phyloP scores from a whole-genome alignment of 2,797 vertebrate genomes.

The Sylvia borin region DNA sequence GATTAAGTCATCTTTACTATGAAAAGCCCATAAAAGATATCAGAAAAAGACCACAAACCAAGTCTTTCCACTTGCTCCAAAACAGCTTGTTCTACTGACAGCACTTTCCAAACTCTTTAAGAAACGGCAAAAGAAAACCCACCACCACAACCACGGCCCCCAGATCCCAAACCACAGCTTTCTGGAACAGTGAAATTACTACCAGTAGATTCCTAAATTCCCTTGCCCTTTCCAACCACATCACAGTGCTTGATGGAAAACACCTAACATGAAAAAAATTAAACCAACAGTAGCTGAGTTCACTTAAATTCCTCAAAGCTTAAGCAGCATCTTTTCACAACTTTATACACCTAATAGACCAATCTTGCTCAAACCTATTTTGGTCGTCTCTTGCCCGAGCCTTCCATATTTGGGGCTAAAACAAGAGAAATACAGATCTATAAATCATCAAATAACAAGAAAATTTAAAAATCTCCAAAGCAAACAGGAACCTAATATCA shows the following conservation, averaged over 20 bases:
- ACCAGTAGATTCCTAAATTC: not conserved
- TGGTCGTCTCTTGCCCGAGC: not conserved
- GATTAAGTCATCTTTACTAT: not conserved
- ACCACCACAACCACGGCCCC: not conserved
- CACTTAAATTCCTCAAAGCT: not conserved
- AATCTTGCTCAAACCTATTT: not conserved
- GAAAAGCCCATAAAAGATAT: not conserved
- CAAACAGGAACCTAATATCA: not conserved
- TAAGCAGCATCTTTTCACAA: not conserved
- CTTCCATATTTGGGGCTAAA: not conserved
- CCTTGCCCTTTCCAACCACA: not conserved
- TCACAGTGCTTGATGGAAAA: not conserved
- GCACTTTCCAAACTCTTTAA: not conserved
- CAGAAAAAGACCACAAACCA: not conserved
- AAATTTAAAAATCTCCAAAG: not conserved
- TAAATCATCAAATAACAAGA: not conserved
- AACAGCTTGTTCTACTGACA: not conserved
- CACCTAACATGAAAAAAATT: not conserved
- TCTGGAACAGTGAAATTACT: not conserved
- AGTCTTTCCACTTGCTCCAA: not conserved
- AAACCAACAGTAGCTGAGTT: not conserved
- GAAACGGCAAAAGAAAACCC: not conserved
- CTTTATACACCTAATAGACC: not conserved
- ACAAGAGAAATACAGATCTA: not conserved
- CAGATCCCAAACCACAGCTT: not conserved